Evolutionary conservation across 2,888 invertebrate species (phyloP).

Genomic region (Meganola albula): DNA sequence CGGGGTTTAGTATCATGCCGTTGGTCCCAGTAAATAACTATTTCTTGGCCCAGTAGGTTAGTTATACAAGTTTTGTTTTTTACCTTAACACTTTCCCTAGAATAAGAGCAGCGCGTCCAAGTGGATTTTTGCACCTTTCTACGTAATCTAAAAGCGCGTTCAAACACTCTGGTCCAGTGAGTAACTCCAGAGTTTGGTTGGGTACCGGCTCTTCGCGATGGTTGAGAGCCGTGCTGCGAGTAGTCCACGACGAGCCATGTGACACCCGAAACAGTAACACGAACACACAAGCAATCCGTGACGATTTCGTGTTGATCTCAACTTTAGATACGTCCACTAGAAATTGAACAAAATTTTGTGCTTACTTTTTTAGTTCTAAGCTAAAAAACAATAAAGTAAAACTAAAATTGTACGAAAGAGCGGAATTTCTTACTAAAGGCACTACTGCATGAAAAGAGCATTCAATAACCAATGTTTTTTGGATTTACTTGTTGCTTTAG

Average conservation of each 20-base stretch:
- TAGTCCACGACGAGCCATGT: conserved; percentile 50
- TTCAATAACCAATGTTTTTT: no score
- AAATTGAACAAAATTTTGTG: conserved; percentile 20
- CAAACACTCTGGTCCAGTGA: conserved; percentile 57
- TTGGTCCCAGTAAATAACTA: no score
- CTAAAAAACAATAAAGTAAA: no score
- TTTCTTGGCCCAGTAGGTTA: no score
- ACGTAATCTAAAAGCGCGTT: conserved; percentile 68
- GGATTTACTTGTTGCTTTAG: no score
- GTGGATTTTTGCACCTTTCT: conserved; percentile 59
- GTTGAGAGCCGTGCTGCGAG: conserved; percentile 24
- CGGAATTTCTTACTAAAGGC: no score
- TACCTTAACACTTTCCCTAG: conserved; percentile 76
- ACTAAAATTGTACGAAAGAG: no score
- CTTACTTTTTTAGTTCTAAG: no score
- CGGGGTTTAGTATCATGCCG: no score
- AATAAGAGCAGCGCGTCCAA: conserved; percentile 70
- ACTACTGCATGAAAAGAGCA: no score
- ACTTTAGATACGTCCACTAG: conserved; percentile 38
- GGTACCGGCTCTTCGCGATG: conserved; percentile 45
- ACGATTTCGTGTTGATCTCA: conserved; percentile 40
- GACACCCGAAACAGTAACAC: conserved; percentile 61
- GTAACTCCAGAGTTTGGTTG: conserved; percentile 50
- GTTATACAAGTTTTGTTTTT: not conserved
- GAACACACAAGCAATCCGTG: conserved; percentile 60